Conservation (phyloP, 2,888 invertebrate species). For the Oscheius sp. region DNA sequence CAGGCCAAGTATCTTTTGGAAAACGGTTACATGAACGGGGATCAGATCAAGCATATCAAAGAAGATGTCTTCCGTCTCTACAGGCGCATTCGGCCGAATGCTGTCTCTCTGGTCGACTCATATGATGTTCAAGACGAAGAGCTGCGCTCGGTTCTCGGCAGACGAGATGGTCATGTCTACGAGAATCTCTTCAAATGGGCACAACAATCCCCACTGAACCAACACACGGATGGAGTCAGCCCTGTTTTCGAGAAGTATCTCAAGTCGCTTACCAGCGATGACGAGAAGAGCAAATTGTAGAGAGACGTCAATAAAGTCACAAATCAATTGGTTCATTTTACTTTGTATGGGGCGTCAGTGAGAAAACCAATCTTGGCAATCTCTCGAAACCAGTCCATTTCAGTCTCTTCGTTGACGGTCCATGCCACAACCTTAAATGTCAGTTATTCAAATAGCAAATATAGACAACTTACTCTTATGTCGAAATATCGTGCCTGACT, state of each 20-base stretch:
- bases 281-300: no score
- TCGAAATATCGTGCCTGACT: conserved; percentile 44
- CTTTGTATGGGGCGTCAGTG: conserved; percentile 44
- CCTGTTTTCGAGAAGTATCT: conserved; percentile 50
- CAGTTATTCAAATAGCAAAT: no score
- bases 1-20: conserved; percentile 30
- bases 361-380: conserved; percentile 47
- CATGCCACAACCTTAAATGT: conserved; percentile 36
- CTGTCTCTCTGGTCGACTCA: conserved; percentile 89
- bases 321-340: conserved; percentile 14
- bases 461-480: conserved; percentile 34
- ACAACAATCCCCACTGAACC: conserved; percentile 56
- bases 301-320: no score
- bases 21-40: conserved; percentile 41
- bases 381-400: conserved; percentile 44
- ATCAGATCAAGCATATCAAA: conserved; percentile 39
- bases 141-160: conserved; percentile 74
- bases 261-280: no score
- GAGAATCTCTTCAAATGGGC: conserved; percentile 74
- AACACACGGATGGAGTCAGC: conserved; percentile 30
- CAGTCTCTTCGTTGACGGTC: conserved; percentile 52
- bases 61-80: conserved; percentile 43
- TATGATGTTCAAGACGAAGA: conserved; percentile 80
- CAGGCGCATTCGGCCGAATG: conserved; percentile 82
- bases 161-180: conserved; percentile 75